Percentiles rank a stretch among this genome's conserved stretches.
phyloP scores from a whole-genome alignment of 2,888 invertebrate species.

The Isotomurus palustris region DNA sequence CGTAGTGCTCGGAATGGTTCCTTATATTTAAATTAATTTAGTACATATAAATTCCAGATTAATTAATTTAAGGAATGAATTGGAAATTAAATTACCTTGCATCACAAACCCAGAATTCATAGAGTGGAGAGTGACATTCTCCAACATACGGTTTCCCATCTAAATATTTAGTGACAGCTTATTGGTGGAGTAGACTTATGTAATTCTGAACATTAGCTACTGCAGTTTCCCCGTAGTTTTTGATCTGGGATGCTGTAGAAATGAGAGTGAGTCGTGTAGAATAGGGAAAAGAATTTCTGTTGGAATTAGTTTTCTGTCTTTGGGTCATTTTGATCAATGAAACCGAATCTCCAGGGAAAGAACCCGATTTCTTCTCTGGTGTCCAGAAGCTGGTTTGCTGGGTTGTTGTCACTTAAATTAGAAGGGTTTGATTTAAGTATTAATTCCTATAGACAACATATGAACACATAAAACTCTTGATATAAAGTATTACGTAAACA shows the following conservation, averaged over 20 bases:
- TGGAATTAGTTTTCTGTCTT: slow-evolving; percentile 15
- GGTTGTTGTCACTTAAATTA: slow-evolving; percentile 23
- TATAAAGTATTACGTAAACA: slow-evolving; percentile 16
- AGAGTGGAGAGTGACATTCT: slow-evolving; percentile 29
- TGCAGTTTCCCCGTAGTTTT: slow-evolving; percentile 17
- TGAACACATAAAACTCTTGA: not conserved
- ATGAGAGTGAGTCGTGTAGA: slow-evolving; percentile 23
- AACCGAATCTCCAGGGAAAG: slow-evolving; percentile 23
- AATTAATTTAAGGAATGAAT: not conserved
- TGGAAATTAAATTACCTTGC: slow-evolving; percentile 12
- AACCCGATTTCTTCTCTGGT: slow-evolving; percentile 34
- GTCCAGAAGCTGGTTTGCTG: slow-evolving; percentile 22
- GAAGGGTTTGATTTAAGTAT: not conserved
- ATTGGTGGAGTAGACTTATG: slow-evolving; percentile 20
- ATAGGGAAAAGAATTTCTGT: slow-evolving; percentile 36
- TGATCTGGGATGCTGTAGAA: slow-evolving; percentile 21
- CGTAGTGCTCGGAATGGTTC: slow-evolving; percentile 26
- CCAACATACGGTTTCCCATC: slow-evolving; percentile 32
- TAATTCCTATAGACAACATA: not conserved
- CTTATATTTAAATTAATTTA: not conserved
- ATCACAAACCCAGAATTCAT: slow-evolving; percentile 32
- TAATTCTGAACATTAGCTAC: slow-evolving; percentile 14
- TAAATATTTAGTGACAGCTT: slow-evolving; percentile 31
- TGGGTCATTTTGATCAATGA: slow-evolving; percentile 8
- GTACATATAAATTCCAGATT: not conserved